Percentiles rank a stretch among this genome's conserved stretches.
Evolutionary conservation across 2,113 vertebrate species (phyloP).

Genomic region (Lamprologus sp.): DNA sequence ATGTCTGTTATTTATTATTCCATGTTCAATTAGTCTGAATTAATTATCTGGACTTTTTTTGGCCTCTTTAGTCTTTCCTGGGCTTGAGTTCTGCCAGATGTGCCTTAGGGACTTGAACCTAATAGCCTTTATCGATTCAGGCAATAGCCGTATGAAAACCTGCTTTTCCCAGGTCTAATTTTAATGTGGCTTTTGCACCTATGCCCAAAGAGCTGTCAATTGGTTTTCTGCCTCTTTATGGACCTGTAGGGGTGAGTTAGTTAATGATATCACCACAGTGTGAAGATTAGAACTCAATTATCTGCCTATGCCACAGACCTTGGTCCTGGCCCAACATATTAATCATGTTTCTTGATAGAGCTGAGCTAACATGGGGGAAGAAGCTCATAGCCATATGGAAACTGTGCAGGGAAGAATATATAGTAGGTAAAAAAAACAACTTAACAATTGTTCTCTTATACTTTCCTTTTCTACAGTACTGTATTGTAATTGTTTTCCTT

Average conservation of each 20-base stretch:
- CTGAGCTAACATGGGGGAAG: background rate
- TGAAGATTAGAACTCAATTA: constrained; percentile 61
- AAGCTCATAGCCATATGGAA: background rate
- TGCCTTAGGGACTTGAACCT: constrained; percentile 29
- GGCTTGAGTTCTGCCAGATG: constrained; percentile 20
- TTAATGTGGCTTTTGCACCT: constrained; percentile 52
- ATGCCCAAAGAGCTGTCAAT: constrained; percentile 34
- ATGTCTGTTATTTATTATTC: background rate
- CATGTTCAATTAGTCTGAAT: background rate
- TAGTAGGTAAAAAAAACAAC: background rate
- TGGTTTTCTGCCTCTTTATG: constrained; percentile 42
- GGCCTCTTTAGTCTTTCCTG: constrained; percentile 16
- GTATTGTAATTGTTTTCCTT: background rate
- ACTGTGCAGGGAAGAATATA: background rate
- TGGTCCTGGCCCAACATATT: constrained; percentile 42
- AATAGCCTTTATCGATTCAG: constrained; percentile 54
- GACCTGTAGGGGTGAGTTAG: constrained; percentile 31
- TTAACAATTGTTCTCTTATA: background rate
- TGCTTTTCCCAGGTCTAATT: constrained; percentile 45
- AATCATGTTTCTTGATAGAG: constrained; percentile 55
- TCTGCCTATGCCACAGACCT: constrained; percentile 38
- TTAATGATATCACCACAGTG: constrained; percentile 54
- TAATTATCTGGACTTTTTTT: background rate
- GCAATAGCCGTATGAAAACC: constrained; percentile 38
- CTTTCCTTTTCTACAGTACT: background rate